Evolutionary conservation across 1,140 invertebrate species (phyloP).

Genomic region (Panonychus citri): DNA sequence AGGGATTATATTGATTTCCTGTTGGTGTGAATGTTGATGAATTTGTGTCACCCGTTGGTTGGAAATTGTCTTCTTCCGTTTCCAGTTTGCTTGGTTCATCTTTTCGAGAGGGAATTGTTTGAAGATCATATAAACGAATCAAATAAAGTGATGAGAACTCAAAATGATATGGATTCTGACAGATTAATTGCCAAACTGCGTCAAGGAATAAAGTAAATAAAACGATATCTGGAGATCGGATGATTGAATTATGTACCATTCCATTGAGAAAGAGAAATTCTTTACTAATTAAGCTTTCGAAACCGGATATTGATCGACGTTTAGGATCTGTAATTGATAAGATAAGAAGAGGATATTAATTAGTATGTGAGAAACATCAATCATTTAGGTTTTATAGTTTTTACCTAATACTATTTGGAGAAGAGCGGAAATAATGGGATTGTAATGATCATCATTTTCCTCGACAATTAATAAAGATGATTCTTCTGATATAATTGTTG

Average conservation of each 20-base stretch:
- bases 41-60: no score
- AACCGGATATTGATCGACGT: slow-evolving; percentile 59
- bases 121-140: slow-evolving; percentile 64
- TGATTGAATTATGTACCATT: background rate
- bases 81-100: background rate
- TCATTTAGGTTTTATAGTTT: no score
- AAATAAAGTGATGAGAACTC: slow-evolving; percentile 81
- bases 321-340: slow-evolving; percentile 43
- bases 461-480: slow-evolving; percentile 21
- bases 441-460: slow-evolving; percentile 58
- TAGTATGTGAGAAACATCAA: no score
- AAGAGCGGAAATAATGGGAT: slow-evolving; percentile 60
- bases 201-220: slow-evolving; percentile 49
- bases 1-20: background rate
- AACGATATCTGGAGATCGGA: background rate
- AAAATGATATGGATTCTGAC: slow-evolving; percentile 64
- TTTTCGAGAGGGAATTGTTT: background rate
- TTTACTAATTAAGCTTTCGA: slow-evolving; percentile 72
- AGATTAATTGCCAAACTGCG: slow-evolving; percentile 68
- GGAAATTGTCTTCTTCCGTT: background rate
- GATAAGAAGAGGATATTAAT: background rate
- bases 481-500: slow-evolving; percentile 4
- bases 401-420: slow-evolving; percentile 48
- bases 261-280: slow-evolving; percentile 70
- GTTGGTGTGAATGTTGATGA: background rate